Conservation (phyloP, 2,888 invertebrate species). For the Listrodromus nycthemerus region DNA sequence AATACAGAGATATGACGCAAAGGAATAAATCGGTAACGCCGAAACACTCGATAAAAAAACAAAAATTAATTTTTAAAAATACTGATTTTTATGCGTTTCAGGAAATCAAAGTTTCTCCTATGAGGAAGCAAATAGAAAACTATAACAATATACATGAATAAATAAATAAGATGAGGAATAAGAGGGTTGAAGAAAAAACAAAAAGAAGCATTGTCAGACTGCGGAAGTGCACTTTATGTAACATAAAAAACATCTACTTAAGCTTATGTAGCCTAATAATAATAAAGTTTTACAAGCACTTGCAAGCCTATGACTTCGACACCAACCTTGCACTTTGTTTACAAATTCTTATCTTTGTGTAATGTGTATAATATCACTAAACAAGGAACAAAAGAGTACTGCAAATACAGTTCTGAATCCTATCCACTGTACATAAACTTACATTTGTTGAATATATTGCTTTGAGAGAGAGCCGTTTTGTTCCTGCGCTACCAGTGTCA, state of each 20-base stretch:
- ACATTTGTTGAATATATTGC: slow-evolving; percentile 77
- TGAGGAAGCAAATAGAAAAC: not conserved
- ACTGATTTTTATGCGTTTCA: no score
- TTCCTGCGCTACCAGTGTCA: slow-evolving; percentile 79
- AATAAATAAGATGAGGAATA: not conserved
- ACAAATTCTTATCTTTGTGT: not conserved
- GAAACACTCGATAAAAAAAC: not conserved
- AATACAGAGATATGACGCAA: not conserved
- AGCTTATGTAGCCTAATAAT: not conserved
- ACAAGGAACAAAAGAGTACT: not conserved
- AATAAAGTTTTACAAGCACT: not conserved
- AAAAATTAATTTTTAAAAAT: no score
- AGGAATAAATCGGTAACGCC: not conserved
- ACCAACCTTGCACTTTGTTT: no score
- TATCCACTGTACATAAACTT: slow-evolving; percentile 71
- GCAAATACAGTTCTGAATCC: not conserved
- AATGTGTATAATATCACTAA: not conserved
- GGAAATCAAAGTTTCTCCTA: no score
- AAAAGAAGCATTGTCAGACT: not conserved
- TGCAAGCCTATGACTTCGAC: not conserved
- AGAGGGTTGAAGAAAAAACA: not conserved
- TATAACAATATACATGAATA: not conserved
- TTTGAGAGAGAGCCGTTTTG: slow-evolving; percentile 72
- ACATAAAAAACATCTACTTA: not conserved
- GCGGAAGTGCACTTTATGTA: not conserved